Evolutionary conservation across 2,797 vertebrate species (phyloP).

Genomic region (Thaleichthys pacificus): DNA sequence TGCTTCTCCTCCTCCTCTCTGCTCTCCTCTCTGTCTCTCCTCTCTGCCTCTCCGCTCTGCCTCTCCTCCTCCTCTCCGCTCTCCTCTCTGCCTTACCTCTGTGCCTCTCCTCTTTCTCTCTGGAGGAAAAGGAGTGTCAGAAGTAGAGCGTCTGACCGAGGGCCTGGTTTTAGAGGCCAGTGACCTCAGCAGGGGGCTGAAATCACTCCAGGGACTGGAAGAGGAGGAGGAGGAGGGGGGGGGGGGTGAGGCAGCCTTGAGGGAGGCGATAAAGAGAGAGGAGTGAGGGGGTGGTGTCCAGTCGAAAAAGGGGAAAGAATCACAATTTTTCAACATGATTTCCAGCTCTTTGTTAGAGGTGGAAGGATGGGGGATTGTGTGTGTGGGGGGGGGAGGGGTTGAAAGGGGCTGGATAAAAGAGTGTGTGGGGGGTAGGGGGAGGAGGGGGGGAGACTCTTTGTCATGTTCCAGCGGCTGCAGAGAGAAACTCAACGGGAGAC

Average conservation of each 20-base stretch:
- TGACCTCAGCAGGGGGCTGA: constrained; percentile 36
- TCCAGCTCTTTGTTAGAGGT: constrained; percentile 13
- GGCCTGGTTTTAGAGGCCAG: constrained; percentile 33
- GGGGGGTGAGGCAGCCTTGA: constrained; percentile 12
- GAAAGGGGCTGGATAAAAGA: constrained; percentile 20
- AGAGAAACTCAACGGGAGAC: background rate
- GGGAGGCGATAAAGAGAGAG: constrained; percentile 1
- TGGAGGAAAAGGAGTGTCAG: constrained; percentile 33
- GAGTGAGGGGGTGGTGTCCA: constrained; percentile 18
- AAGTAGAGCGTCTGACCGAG: constrained; percentile 11
- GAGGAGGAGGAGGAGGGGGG: background rate
- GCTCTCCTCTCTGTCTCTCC: too few species aligned
- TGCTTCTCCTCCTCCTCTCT: too few species aligned
- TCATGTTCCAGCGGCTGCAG: constrained; percentile 14
- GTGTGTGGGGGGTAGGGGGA: background rate
- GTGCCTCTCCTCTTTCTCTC: background rate
- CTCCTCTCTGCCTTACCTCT: too few species aligned
- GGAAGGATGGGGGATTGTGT: background rate
- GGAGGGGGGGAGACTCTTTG: background rate
- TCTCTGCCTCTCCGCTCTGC: too few species aligned
- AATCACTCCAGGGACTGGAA: constrained; percentile 15
- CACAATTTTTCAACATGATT: constrained; percentile 17
- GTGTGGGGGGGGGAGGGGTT: constrained; percentile 11
- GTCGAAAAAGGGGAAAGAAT: constrained; percentile 25
- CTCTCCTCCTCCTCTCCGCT: too few species aligned